phyloP scores from a whole-genome alignment of 2,113 vertebrate genomes.

The Sylvietta virens region DNA sequence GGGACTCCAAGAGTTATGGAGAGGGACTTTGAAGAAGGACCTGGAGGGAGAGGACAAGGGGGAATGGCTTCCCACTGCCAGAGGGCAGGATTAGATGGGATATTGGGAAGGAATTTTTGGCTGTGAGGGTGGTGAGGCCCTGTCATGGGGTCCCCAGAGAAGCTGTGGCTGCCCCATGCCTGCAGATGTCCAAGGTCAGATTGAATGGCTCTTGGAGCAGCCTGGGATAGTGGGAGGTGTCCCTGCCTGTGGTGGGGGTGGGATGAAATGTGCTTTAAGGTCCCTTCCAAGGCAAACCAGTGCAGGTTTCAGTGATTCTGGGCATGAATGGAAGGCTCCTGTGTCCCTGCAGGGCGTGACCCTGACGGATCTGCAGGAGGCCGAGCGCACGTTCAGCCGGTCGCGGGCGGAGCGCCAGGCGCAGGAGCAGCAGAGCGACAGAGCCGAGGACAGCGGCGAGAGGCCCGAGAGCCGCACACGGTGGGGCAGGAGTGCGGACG shows the following conservation, averaged over 20 bases:
- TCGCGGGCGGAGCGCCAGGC: constrained; percentile 71
- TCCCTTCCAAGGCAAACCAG: neutral
- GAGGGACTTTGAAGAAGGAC: neutral
- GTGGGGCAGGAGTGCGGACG: constrained; percentile 56
- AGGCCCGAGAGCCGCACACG: constrained; percentile 22
- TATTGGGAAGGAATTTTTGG: neutral
- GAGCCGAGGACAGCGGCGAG: neutral
- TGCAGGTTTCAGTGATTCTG: rapidly evolving
- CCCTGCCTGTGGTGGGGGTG: neutral
- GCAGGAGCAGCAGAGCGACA: constrained; percentile 63
- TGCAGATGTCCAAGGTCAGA: neutral
- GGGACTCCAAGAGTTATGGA: neutral
- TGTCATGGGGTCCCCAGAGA: neutral
- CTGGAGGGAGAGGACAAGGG: neutral
- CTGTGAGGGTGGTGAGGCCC: neutral
- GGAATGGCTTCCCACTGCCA: neutral
- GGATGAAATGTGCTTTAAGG: too few relatives aligned
- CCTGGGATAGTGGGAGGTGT: neutral
- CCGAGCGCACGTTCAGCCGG: constrained; percentile 79
- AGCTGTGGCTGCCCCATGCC: neutral
- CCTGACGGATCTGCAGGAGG: constrained; percentile 88
- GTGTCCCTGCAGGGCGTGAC: constrained; percentile 81
- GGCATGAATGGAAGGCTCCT: rapidly evolving
- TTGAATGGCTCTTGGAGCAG: rapidly evolving
- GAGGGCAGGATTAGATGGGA: neutral